Conservation (phyloP, 2,888 invertebrate species). For the Steinernema hermaphroditum region DNA sequence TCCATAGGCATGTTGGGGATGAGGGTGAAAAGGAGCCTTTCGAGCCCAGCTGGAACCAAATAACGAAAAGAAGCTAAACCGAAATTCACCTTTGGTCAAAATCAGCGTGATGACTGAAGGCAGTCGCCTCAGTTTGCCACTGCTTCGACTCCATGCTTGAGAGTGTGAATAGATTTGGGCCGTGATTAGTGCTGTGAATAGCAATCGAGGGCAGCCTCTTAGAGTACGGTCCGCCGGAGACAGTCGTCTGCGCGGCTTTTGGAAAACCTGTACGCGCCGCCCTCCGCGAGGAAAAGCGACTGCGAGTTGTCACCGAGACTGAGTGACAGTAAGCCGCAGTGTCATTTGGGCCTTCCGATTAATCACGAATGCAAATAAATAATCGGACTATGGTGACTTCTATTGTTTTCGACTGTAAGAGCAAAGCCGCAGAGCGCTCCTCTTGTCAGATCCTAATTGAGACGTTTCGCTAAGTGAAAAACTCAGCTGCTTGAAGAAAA, state of each 20-base stretch:
- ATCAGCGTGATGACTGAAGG: neutral
- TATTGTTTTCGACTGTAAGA: conserved; percentile 8
- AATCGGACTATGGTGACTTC: neutral
- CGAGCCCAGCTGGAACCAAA: conserved; percentile 3
- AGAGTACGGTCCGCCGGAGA: neutral
- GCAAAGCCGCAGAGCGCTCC: no score
- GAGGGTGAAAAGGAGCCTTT: conserved; percentile 4
- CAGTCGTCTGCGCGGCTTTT: neutral
- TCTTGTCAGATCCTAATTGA: no score
- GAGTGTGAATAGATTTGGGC: neutral
- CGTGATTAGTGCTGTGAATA: neutral
- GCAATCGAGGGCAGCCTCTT: neutral
- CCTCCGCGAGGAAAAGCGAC: neutral
- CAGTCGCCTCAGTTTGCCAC: neutral
- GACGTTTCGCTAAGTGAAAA: no score
- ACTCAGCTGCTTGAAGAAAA: no score
- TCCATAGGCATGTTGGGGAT: neutral
- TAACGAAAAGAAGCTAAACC: no score
- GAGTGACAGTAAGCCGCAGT: conserved; percentile 28
- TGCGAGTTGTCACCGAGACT: conserved; percentile 4
- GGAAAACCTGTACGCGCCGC: conserved; percentile 18
- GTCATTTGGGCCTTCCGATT: conserved; percentile 30
- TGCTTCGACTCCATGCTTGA: neutral
- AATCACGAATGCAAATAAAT: conserved; percentile 28
- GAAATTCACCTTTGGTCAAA: conserved; percentile 19